A percentile compares a stretch with the other conserved stretches of the same genome.
Conservation (phyloP, 1,140 invertebrate genomes). For the Berghia stephanieae region DNA sequence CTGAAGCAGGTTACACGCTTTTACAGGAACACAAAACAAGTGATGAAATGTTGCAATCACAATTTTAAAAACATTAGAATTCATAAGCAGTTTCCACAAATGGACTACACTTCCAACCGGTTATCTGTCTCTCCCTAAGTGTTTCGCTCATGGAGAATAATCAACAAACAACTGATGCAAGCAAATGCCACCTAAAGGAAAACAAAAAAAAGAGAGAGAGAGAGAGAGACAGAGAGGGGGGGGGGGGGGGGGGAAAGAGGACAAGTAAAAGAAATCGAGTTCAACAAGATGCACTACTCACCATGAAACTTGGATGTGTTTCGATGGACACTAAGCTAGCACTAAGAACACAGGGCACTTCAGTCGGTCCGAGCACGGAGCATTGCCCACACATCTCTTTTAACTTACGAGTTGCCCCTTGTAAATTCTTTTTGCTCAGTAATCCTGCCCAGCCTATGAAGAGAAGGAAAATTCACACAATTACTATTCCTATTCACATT, state of each 20-base stretch:
- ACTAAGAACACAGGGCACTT: slow-evolving; percentile 88
- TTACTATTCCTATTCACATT: neutral
- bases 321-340: slow-evolving; percentile 97
- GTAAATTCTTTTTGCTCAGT: slow-evolving; percentile 88
- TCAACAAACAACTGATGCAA: too few relatives aligned
- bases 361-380: slow-evolving; percentile 68
- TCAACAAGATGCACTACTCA: neutral
- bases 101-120: too few relatives aligned
- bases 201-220: too few relatives aligned
- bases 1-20: too few relatives aligned
- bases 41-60: too few relatives aligned
- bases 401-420: slow-evolving; percentile 85
- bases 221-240: too few relatives aligned
- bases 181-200: too few relatives aligned
- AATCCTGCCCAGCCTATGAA: slow-evolving; percentile 90
- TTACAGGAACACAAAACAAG: too few relatives aligned
- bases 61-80: too few relatives aligned
- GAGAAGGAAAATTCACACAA: neutral
- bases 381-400: slow-evolving; percentile 93
- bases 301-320: slow-evolving; percentile 87
- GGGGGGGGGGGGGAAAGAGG: neutral
- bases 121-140: too few relatives aligned
- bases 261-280: neutral
- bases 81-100: too few relatives aligned
- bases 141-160: too few relatives aligned